Percentiles rank a stretch among this genome's conserved stretches.
These are phyloP conservation scores for Hippocampus mohnikei DNA, from an alignment of 2,113 vertebrate genomes.

Conservation along the genomic window DNA sequence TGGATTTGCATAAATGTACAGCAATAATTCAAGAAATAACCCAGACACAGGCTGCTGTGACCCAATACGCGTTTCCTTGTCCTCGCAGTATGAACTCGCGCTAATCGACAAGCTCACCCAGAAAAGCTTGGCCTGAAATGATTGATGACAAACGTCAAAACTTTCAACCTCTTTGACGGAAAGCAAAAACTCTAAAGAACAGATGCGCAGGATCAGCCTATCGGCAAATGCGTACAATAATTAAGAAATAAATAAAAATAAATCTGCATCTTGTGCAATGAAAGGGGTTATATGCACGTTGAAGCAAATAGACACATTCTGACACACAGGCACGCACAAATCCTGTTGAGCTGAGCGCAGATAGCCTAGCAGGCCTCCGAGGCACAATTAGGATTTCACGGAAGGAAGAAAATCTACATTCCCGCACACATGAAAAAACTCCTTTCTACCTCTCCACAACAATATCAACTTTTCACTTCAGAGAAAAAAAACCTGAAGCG, in stretches of 20 bases:
- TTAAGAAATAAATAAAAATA: slow-evolving; percentile 40
- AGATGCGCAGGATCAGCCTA: slow-evolving; percentile 71
- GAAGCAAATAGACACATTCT: slow-evolving; percentile 72
- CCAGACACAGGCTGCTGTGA: slow-evolving; percentile 32
- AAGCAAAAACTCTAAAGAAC: slow-evolving; percentile 35
- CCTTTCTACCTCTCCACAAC: slow-evolving; percentile 67
- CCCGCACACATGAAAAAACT: slow-evolving; percentile 77
- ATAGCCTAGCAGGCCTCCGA: slow-evolving; percentile 78
- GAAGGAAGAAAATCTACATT: slow-evolving; percentile 79
- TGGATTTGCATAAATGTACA: slow-evolving; percentile 67
- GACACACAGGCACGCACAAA: slow-evolving; percentile 72
- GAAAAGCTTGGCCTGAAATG: slow-evolving; percentile 22
- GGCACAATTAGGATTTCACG: slow-evolving; percentile 85
- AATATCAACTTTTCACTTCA: slow-evolving; percentile 77
- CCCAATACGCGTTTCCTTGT: slow-evolving; percentile 40
- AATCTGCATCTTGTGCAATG: slow-evolving; percentile 71
- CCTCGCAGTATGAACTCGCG: slow-evolving; percentile 28
- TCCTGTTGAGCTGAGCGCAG: slow-evolving; percentile 78
- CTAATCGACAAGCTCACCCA: slow-evolving; percentile 26
- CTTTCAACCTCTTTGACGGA: slow-evolving; percentile 59
- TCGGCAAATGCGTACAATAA: slow-evolving; percentile 43
- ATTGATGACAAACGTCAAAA: slow-evolving; percentile 40
- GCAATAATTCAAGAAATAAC: slow-evolving; percentile 51
- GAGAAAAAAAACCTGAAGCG: slow-evolving; percentile 74
- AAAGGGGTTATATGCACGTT: slow-evolving; percentile 76